Conservation (phyloP, 2,797 vertebrate species). For the Bovichtus variegatus region DNA sequence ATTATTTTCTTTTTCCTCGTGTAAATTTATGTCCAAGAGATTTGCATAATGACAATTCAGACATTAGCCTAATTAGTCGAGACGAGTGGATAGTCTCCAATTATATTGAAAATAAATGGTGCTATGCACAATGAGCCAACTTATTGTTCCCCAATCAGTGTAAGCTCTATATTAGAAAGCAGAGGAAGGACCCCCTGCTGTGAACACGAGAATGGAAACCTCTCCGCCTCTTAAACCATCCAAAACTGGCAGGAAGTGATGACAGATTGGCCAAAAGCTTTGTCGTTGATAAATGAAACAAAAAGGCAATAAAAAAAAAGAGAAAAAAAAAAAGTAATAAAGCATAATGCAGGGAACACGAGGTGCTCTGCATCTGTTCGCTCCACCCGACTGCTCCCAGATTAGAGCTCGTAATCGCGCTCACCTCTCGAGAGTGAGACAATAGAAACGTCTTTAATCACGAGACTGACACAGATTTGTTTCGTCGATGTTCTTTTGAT, state of each 20-base stretch:
- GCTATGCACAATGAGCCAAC: slow-evolving; percentile 58
- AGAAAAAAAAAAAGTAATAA: neutral
- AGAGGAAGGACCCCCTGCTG: slow-evolving; percentile 69
- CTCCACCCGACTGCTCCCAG: slow-evolving; percentile 25
- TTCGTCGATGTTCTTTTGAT: slow-evolving; percentile 1
- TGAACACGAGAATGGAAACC: slow-evolving; percentile 72
- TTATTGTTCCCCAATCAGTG: slow-evolving; percentile 62
- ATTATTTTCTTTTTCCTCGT: slow-evolving; percentile 12
- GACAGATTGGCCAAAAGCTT: slow-evolving; percentile 68
- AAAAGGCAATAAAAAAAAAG: slow-evolving; percentile 11
- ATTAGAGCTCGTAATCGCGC: slow-evolving; percentile 76
- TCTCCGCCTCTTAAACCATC: slow-evolving; percentile 62
- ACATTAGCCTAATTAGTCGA: slow-evolving; percentile 74
- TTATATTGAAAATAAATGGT: slow-evolving; percentile 48
- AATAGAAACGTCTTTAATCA: slow-evolving; percentile 41
- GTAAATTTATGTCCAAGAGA: slow-evolving; percentile 60
- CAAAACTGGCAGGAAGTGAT: slow-evolving; percentile 75
- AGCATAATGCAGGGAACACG: neutral
- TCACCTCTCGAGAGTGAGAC: slow-evolving; percentile 18
- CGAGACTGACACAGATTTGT: slow-evolving; percentile 8
- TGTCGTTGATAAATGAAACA: slow-evolving; percentile 49
- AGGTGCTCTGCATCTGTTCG: slow-evolving; percentile 67
- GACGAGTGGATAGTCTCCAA: slow-evolving; percentile 68
- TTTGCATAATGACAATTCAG: slow-evolving; percentile 49
- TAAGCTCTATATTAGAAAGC: slow-evolving; percentile 32